Base-by-base conservation (phyloP, 2,113 vertebrate genomes). In the Theropithecus gelada region DNA sequence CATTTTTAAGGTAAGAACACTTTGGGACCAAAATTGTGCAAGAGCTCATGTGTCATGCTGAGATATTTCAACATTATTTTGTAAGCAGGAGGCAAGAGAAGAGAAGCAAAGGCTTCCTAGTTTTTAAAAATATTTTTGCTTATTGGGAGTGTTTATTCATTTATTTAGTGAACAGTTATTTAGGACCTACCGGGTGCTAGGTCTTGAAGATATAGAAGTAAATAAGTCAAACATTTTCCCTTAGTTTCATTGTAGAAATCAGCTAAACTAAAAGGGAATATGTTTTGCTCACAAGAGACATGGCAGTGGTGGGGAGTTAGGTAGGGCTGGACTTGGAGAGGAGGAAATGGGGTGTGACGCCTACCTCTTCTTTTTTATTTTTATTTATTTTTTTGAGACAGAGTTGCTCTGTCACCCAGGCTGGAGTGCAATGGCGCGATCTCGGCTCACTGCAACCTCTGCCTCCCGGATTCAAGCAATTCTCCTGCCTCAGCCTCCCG, bases 1-100 rank as follows among this genome's bases (percentile, higher is more conserved):
- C 59, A 30, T 35, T 68, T 78, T 97, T 55, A 88, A 55, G 40
- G 50, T 84, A 70, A 76, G 45, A 84, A 88, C 87, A 32, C 20
- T 94, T 73, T 61, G 93, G 96, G 68, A 80, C 30, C 66, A 25
- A 79, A 82, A 78, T 90, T 92, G 48, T 90, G 88, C 94, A 85
- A 91, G 48, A 48, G 35, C 76, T 86, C 9, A 17, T 45, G 3
- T 90, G 22, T 45, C 20, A 25, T 18, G 20, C 48, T 91, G n/a
- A 90, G n/a, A 88, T 50, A 35, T 92, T 90, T 94, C 68, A 83
- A 48, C 52, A 90, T 45, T 85, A 3, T 83, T 85, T 45, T 25
- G 30, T 80, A 90, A 93, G 59, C 75, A 92, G 94, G 59, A 59
- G 35, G 43, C 25, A 66, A 66, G 14, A 35, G 25, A 84, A 84